phyloP scores from a whole-genome alignment of 1,140 invertebrate species.

The Neodiprion pinetum region DNA sequence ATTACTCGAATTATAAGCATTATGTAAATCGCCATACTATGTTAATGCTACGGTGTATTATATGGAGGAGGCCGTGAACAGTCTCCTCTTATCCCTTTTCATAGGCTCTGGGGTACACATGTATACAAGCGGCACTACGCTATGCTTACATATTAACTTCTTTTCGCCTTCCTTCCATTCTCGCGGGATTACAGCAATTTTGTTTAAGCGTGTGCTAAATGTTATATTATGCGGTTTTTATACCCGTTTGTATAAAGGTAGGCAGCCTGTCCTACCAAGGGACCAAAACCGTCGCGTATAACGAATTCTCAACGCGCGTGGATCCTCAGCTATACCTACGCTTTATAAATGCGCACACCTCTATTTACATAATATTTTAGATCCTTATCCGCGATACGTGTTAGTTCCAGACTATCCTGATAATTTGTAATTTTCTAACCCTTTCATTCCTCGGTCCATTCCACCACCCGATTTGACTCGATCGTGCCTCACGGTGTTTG shows the following conservation, averaged over 20 bases:
- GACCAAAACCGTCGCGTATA: constrained; percentile 14
- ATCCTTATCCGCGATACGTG: constrained; percentile 38
- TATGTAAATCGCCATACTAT: constrained; percentile 58
- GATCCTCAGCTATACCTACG: neutral
- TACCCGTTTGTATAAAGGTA: neutral
- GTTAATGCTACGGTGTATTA: constrained; percentile 46
- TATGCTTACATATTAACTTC: neutral
- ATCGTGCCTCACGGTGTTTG: too few species aligned
- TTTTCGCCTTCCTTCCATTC: constrained; percentile 8
- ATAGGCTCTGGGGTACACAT: too few species aligned
- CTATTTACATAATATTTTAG: constrained; percentile 57
- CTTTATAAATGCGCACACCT: constrained; percentile 24
- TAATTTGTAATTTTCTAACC: too few species aligned
- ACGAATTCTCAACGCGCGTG: constrained; percentile 12
- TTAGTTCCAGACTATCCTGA: too few species aligned
- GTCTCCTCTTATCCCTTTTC: neutral
- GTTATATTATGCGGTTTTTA: constrained; percentile 51
- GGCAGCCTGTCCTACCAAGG: neutral
- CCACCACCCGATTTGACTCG: too few species aligned
- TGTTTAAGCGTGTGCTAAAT: constrained; percentile 56
- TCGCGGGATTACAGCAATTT: constrained; percentile 58
- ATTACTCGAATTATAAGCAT: constrained; percentile 64
- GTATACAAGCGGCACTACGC: neutral
- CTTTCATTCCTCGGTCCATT: too few species aligned
- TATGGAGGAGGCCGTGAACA: constrained; percentile 9